phyloP scores from a whole-genome alignment of 2,113 vertebrate species.

The Thermophis baileyi region DNA sequence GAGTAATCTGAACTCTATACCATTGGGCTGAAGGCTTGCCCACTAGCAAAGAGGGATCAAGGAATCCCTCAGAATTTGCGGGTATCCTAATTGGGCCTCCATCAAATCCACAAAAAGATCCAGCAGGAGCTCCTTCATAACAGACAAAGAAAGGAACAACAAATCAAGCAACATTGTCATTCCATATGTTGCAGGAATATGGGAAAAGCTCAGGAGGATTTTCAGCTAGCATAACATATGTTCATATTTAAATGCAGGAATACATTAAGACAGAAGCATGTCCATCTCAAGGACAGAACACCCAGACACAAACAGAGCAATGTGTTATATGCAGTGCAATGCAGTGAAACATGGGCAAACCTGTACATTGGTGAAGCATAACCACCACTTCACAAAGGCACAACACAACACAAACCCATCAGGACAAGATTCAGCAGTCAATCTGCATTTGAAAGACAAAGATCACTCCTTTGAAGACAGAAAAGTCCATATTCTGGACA shows the following conservation, averaged over 20 bases:
- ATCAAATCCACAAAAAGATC: too few species aligned
- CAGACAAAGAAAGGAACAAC: too few species aligned
- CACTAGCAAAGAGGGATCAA: too few species aligned
- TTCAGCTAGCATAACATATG: neutral
- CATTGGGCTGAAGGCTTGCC: neutral
- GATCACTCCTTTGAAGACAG: neutral
- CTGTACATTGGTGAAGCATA: neutral
- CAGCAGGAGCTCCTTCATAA: too few species aligned
- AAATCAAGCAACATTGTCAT: too few species aligned
- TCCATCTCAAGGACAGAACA: neutral
- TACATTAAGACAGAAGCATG: neutral
- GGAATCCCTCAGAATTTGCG: too few species aligned
- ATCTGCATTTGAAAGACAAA: neutral
- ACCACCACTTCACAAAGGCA: neutral
- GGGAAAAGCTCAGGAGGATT: neutral
- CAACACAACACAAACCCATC: neutral
- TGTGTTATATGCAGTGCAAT: neutral
- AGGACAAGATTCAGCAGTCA: neutral
- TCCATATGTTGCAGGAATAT: neutral
- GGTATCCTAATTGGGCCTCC: too few species aligned
- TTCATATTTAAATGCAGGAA: neutral
- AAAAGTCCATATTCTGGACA: neutral
- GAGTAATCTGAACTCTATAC: neutral
- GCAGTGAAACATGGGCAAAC: neutral
- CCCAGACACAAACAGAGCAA: neutral